Evolutionary conservation across 2,888 invertebrate species (phyloP).

Genomic region (Resseliella maxima): DNA sequence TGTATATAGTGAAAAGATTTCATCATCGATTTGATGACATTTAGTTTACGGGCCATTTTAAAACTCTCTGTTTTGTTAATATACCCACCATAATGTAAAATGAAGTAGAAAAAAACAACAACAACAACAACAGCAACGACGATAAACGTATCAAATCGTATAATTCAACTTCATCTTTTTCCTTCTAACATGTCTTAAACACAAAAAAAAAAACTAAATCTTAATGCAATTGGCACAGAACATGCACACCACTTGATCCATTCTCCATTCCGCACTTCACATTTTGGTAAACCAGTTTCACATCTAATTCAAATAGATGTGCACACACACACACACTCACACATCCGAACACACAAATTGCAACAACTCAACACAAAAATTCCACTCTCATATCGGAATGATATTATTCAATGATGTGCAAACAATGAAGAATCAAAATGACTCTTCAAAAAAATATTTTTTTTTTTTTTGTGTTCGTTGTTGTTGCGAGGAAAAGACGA

Average conservation of each 20-base stretch:
- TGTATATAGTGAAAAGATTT: no score
- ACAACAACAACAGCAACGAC: no score
- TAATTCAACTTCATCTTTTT: constrained; percentile 27
- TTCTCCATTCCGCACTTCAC: neutral
- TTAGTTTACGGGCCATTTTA: neutral
- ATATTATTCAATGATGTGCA: neutral
- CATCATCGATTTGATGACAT: constrained; percentile 40
- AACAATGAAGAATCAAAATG: neutral
- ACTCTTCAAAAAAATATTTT: no score
- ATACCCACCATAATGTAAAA: neutral
- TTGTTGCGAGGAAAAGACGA: no score
- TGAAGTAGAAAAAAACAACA: no score
- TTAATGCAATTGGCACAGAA: neutral
- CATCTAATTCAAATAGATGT: neutral
- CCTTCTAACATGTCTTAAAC: no score
- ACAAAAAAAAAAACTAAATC: neutral
- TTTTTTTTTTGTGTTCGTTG: no score
- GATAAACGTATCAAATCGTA: constrained; percentile 36
- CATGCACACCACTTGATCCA: constrained; percentile 33
- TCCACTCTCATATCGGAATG: neutral
- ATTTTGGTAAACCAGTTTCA: constrained; percentile 27
- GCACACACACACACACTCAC: neutral
- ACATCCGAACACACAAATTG: neutral
- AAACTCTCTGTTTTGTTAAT: neutral
- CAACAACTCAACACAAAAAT: no score